These are phyloP conservation scores for Spodoptera litura DNA, from an alignment of 1,140 invertebrate species.

Conservation along the genomic window DNA sequence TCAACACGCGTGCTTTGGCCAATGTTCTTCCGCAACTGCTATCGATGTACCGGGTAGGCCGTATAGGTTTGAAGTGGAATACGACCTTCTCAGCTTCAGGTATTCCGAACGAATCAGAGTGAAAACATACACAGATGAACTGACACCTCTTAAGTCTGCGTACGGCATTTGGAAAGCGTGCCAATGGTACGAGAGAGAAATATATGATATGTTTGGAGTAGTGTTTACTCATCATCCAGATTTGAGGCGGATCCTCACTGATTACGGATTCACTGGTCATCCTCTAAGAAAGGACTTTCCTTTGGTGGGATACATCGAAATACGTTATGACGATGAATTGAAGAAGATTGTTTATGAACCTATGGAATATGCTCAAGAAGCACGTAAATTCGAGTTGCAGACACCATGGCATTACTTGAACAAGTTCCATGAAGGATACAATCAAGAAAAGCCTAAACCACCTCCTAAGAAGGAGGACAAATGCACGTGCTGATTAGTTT, in stretches of 20 bases:
- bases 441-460: conserved; percentile 51
- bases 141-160: conserved; percentile 79
- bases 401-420: conserved; percentile 78
- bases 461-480: conserved; percentile 38
- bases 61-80: conserved; percentile 91
- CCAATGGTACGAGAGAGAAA: conserved; percentile 81
- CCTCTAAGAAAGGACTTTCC: conserved; percentile 83
- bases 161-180: conserved; percentile 73
- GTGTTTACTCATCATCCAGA: conserved; percentile 84
- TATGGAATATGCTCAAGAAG: conserved; percentile 80
- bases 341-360: conserved; percentile 84
- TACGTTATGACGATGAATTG: conserved; percentile 82
- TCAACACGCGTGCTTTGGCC: conserved; percentile 96
- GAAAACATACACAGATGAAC: conserved; percentile 83
- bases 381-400: conserved; percentile 68
- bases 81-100: conserved; percentile 96
- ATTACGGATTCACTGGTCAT: conserved; percentile 83
- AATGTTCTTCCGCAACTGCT: conserved; percentile 93
- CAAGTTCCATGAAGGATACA: conserved; percentile 75
- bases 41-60: conserved; percentile 95
- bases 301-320: conserved; percentile 77
- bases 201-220: conserved; percentile 83
- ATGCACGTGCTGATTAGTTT: no score
- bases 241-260: conserved; percentile 81
- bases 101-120: conserved; percentile 83